A percentile compares a stretch with the other conserved stretches of the same genome.
phyloP scores from a whole-genome alignment of 2,113 vertebrate genomes.

The Pseudorasbora parva region DNA sequence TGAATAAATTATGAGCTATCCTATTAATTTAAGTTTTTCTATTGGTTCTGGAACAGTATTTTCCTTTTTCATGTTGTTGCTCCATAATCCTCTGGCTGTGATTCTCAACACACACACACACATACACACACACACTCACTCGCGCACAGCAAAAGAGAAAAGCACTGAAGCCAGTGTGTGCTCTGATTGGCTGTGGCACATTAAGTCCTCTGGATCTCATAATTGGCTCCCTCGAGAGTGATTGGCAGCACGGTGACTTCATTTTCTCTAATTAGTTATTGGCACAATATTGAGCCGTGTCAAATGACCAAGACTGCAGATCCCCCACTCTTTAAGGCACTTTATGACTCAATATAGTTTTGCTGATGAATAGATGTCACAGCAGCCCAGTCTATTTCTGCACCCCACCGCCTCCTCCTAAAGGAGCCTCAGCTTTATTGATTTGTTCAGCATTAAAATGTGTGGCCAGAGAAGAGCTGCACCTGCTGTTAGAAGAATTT shows the following conservation, averaged over 20 bases:
- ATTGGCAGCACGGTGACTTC: constrained; percentile 57
- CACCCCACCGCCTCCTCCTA: background rate
- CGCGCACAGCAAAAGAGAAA: background rate
- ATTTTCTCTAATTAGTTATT: constrained; percentile 64
- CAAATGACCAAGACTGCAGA: constrained; percentile 50
- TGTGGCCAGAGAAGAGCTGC: background rate
- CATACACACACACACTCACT: too few species aligned
- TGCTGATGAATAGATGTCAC: constrained; percentile 41
- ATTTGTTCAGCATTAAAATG: constrained; percentile 35
- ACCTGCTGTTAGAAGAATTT: constrained; percentile 6
- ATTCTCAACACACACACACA: background rate
- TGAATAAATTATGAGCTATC: background rate
- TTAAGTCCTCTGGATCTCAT: constrained; percentile 35
- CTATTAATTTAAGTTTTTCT: background rate
- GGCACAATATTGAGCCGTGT: constrained; percentile 52
- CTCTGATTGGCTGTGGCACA: constrained; percentile 23
- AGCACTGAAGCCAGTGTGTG: background rate
- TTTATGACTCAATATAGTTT: constrained; percentile 42
- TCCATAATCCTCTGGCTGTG: background rate
- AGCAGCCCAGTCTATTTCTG: background rate
- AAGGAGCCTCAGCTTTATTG: background rate
- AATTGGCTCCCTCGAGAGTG: constrained; percentile 55
- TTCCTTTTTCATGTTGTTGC: background rate
- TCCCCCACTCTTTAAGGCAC: constrained; percentile 17
- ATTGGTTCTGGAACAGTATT: background rate